A percentile compares a stretch with the other conserved stretches of the same genome.
Evolutionary conservation across 2,797 vertebrate genomes (phyloP).

Genomic region (Lagorchestes hirsutus): DNA sequence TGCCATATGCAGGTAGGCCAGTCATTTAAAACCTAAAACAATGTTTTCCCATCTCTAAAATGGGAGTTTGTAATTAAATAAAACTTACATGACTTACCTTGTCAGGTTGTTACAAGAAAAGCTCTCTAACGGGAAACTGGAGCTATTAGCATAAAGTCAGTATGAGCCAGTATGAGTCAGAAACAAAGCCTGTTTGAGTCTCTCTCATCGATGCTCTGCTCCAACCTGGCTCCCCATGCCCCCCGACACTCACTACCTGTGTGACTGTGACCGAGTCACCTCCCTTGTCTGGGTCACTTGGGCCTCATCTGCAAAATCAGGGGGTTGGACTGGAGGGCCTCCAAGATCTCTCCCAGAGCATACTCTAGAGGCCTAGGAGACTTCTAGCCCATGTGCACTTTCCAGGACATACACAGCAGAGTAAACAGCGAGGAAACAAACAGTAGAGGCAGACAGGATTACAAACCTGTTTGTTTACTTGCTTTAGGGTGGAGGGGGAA

Average conservation of each 20-base stretch:
- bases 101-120: background rate
- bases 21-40: background rate
- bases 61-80: background rate
- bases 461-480: background rate
- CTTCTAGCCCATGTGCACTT: background rate
- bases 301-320: background rate
- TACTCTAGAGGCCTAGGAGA: background rate
- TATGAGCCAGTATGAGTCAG: no score
- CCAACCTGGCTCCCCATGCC: background rate
- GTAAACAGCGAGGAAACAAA: background rate
- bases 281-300: background rate
- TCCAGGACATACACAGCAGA: background rate
- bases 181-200: background rate
- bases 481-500: background rate
- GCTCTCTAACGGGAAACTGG: background rate
- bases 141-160: background rate
- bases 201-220: background rate
- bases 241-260: background rate
- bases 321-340: background rate
- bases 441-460: background rate
- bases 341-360: background rate
- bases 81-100: background rate
- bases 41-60: background rate
- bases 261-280: background rate
- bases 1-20: background rate